Conservation (phyloP, 2,888 invertebrate genomes). For the Elaeidobius kamerunicus region DNA sequence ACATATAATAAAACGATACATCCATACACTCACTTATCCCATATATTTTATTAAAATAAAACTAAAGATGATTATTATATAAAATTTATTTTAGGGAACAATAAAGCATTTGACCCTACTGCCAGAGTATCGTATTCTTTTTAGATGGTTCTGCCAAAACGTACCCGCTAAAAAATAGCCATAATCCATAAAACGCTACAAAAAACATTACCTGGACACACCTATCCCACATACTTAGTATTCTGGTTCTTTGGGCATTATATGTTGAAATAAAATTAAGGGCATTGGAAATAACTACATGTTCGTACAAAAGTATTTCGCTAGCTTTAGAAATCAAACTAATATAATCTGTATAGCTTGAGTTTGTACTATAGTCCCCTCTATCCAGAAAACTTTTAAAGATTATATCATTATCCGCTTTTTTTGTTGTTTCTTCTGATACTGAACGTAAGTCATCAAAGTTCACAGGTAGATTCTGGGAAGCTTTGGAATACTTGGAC, state of each 20-base stretch:
- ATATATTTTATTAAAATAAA: too few species aligned
- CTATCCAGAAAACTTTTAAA: conserved; percentile 8
- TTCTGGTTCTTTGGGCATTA: conserved; percentile 13
- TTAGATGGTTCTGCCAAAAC: background rate
- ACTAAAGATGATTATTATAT: too few species aligned
- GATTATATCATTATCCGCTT: too few species aligned
- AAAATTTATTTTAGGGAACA: too few species aligned
- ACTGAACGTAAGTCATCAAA: conserved; percentile 3
- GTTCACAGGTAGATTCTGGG: background rate
- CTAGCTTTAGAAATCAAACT: background rate
- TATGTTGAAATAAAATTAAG: conserved; percentile 15
- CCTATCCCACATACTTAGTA: conserved; percentile 8
- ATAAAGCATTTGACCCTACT: background rate
- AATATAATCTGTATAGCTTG: background rate
- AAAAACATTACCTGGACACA: conserved; percentile 13
- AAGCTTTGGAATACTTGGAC: conserved; percentile 7
- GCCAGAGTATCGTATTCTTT: background rate
- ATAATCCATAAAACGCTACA: conserved; percentile 10
- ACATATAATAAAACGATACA: too few species aligned
- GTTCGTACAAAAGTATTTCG: conserved; percentile 14
- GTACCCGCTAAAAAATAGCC: conserved; percentile 2
- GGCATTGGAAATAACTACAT: conserved; percentile 17
- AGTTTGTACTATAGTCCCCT: background rate
- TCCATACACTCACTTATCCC: too few species aligned
- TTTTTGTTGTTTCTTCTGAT: conserved; percentile 4